These are phyloP conservation scores for Lepilemur septentrionalis DNA, from an alignment of 2,797 vertebrate species.

Conservation along the genomic window DNA sequence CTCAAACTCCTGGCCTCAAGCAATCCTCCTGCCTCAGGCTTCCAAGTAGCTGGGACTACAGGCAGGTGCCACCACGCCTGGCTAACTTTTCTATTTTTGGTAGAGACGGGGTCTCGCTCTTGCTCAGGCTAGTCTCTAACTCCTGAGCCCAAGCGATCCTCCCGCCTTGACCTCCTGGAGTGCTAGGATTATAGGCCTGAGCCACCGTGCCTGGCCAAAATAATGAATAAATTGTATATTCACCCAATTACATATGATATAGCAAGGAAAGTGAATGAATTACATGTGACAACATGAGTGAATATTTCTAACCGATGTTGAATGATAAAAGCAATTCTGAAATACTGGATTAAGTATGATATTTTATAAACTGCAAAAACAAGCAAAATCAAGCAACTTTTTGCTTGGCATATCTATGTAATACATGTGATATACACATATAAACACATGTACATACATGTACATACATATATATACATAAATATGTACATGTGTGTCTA, in stretches of 20 bases:
- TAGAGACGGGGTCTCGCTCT: no score
- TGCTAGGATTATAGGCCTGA: no score
- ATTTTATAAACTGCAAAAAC: not conserved
- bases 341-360: not conserved
- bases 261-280: not conserved
- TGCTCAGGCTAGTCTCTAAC: no score
- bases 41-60: no score
- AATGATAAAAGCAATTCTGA: not conserved
- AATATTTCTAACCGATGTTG: not conserved
- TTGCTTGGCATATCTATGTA: not conserved
- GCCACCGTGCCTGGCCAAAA: not conserved
- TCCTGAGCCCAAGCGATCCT: no score
- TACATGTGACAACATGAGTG: not conserved
- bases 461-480: not conserved
- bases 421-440: not conserved
- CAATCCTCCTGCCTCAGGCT: no score
- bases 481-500: not conserved
- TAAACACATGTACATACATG: not conserved
- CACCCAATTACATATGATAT: not conserved
- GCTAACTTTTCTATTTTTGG: no score
- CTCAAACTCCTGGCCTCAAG: no score
- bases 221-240: not conserved
- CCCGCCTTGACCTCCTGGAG: no score
- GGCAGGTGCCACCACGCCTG: rapidly evolving
- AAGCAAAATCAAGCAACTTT: not conserved